Base-by-base conservation (phyloP, 1,140 invertebrate species). In the Mizuhopecten yessoensis region DNA sequence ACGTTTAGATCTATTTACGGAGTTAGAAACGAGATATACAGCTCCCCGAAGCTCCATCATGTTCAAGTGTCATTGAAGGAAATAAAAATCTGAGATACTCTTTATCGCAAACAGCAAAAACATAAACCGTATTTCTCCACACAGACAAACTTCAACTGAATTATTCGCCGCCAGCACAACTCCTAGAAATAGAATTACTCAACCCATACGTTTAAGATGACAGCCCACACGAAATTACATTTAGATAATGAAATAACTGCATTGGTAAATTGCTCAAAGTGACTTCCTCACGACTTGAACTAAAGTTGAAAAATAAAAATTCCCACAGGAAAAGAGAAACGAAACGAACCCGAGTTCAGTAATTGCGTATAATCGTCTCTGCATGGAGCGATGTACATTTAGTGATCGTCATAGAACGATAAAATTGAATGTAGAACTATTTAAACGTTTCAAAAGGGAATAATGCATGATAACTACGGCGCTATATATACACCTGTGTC, bases 231-330 rank as follows among this genome's bases (percentile, higher is more conserved):
- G 23, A 75, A 75, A 75, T 75, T 75, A 75, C 57, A 75, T 75
- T n/a, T 75, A 75, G 23, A 75, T 75, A 29, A 75, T 75, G 57
- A 75, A 75, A 75, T 75, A 75, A 75, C n/a, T 1, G 57, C 9
- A 75, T 17, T 29, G 23, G 20, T 29, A 75, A 75, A 75, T 75
- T 75, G 57, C 57, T 75, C 23, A n/a, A 75, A 29, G 57, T 75
- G 3, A 29, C 57, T 75, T 29, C 29, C 57, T 75, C n/a, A 5
- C n/a, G 57, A 75, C 57, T 75, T 75, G 57, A 75, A 75, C 57
- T 0, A 9, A 75, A 75, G 57, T 75, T 75, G 57, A 75, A 75
- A 75, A 75, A 75, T 75, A 75, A n/a, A 75, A 75, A 75, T 75
- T 75, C 57, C 57, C 57, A 75, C 57, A 75, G 57, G 57, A 75